Evolutionary conservation across 2,888 invertebrate species (phyloP), one percentile per base, ranked within the genome.

Genomic region (Polydrusus tereticollis): DNA sequence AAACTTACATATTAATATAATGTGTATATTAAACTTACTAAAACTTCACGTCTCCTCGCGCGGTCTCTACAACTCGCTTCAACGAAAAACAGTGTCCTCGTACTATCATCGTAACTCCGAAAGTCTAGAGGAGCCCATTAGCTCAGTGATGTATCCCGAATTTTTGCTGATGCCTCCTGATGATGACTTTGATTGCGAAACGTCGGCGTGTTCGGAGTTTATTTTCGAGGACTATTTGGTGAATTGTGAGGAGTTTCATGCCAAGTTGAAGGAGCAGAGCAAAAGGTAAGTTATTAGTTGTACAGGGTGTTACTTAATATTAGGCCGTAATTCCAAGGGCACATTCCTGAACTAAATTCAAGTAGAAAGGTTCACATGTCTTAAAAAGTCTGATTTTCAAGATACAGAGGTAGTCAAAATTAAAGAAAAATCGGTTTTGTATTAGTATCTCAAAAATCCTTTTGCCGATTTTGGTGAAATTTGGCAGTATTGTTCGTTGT

Each of bases 21-120:
- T 89, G 89, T 89, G 89, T 81, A 87, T 89, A 79, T 82, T 89
- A 14, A 89, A 89, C 81, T 87, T 89, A 52, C 78, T 89, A 45
- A 86, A 88, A 6, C 81, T 89, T 23, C 89, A 89, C 75, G 87
- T 89, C 41, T 86, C 87, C 14, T 88, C 89, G 1, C 21, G 66
- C 2, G 38, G 50, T 2, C 36, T 65, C 75, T 87, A 83, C 68
- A 87, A 88, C 33, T 75, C 73, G 64, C 33, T 63, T 72, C 50
- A 72, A 38, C 21, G 66, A 36, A 36, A 74, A 70, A 45, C 60
- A 60, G 20, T 71, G 64, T 65, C 73, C 60, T n/a, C n/a, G n/a
- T 62, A 72, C 57, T 57, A 77, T 69, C 64, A 64, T 69, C 63
- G 73, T 74, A 77, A 72, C 76, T 69, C 75, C 71, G 38, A 70